Percentiles rank a stretch among this genome's conserved stretches.
Conservation (phyloP, 2,797 vertebrate species). For the Staurois parvus region DNA sequence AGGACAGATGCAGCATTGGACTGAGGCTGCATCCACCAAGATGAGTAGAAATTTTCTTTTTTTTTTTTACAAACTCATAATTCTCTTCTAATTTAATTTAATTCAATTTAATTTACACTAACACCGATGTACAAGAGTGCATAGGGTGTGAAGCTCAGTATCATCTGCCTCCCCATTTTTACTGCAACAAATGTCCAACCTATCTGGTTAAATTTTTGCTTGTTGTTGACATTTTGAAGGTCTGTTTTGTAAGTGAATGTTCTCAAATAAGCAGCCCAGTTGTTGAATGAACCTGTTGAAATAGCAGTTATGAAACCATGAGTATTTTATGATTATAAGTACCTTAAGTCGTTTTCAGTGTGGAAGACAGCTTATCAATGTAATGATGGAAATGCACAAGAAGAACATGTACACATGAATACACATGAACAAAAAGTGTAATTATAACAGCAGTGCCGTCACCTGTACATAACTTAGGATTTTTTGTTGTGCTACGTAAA, state of each 20-base stretch:
- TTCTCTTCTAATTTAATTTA: too few relatives aligned
- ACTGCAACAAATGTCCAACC: too few relatives aligned
- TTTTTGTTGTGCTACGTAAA: background rate
- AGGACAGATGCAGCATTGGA: too few relatives aligned
- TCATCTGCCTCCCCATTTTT: too few relatives aligned
- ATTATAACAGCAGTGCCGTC: background rate
- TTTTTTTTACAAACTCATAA: too few relatives aligned
- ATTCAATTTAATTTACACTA: too few relatives aligned
- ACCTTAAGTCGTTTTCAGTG: background rate
- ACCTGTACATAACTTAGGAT: background rate
- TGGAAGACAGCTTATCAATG: background rate
- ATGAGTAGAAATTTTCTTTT: too few relatives aligned
- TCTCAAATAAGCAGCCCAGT: background rate
- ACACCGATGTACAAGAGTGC: too few relatives aligned
- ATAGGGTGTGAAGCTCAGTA: too few relatives aligned
- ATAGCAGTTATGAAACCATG: background rate
- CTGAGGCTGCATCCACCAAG: too few relatives aligned
- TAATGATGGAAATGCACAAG: background rate
- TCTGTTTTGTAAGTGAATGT: background rate
- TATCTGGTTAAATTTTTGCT: too few relatives aligned
- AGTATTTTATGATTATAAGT: background rate
- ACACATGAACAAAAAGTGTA: background rate
- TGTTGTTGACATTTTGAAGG: background rate
- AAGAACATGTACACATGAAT: background rate
- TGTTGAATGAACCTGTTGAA: background rate